These are phyloP conservation scores for Ommatoiulus sabulosus DNA, from an alignment of 2,888 invertebrate genomes.

Conservation along the genomic window DNA sequence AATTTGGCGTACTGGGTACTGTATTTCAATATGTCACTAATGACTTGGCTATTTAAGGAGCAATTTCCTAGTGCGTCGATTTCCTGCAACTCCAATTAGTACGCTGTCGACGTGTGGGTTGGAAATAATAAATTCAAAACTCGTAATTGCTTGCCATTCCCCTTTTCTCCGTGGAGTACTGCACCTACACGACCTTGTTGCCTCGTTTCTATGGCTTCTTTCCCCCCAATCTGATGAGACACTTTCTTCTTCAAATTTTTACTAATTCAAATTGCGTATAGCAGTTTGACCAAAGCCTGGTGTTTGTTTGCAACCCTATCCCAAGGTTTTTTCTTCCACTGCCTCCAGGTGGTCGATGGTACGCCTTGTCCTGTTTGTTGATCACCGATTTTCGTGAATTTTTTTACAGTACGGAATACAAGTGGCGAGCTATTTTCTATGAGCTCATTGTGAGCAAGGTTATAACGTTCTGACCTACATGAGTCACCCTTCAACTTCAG, in stretches of 20 bases:
- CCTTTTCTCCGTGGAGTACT: not conserved
- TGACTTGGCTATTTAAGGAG: too few species aligned
- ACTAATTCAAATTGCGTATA: not conserved
- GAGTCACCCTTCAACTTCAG: slow-evolving; percentile 5
- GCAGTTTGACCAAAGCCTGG: not conserved
- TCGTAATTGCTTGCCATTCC: not conserved
- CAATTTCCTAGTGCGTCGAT: not conserved
- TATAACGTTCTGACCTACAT: not conserved
- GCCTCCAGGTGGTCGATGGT: not conserved
- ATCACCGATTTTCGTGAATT: not conserved
- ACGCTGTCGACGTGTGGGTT: not conserved
- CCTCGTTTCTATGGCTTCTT: not conserved
- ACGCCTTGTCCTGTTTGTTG: not conserved
- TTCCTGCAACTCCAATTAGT: not conserved
- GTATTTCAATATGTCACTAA: too few species aligned
- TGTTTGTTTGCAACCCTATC: not conserved
- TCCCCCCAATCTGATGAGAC: not conserved
- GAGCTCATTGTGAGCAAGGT: slow-evolving; percentile 10
- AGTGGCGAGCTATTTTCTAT: not conserved
- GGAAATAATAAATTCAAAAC: too few species aligned
- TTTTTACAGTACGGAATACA: not conserved
- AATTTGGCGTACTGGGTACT: too few species aligned
- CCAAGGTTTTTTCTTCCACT: not conserved
- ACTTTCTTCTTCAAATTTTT: not conserved
- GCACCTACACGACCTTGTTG: not conserved